Conservation (phyloP, 2,797 vertebrate genomes). For the Pseudomugil tenellus region DNA sequence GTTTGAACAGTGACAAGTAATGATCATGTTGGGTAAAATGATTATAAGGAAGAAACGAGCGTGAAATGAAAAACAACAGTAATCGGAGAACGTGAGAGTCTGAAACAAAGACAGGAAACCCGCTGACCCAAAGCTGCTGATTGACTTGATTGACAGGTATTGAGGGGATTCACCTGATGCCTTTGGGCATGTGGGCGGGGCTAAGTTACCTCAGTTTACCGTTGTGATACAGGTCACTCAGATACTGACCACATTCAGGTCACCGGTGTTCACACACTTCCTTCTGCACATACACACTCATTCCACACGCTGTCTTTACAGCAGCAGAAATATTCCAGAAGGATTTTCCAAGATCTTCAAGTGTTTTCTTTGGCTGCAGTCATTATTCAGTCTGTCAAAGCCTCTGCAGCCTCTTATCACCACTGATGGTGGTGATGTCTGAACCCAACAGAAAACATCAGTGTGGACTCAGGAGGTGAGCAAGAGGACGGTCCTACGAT, state of each 20-base stretch:
- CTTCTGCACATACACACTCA: too few species aligned
- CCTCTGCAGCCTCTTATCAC: too few species aligned
- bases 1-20: conserved; percentile 67
- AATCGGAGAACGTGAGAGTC: conserved; percentile 47
- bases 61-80: conserved; percentile 74
- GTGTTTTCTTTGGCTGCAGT: too few species aligned
- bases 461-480: too few species aligned
- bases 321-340: too few species aligned
- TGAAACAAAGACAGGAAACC: conserved; percentile 41
- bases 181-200: conserved; percentile 48
- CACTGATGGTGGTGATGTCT: too few species aligned
- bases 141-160: conserved; percentile 50
- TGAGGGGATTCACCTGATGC: conserved; percentile 62
- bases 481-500: too few species aligned
- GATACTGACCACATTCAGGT: conserved; percentile 63
- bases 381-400: too few species aligned
- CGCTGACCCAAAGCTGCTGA: conserved; percentile 48
- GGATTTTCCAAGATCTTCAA: too few species aligned
- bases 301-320: too few species aligned
- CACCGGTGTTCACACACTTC: conserved; percentile 3
- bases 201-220: conserved; percentile 54
- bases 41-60: conserved; percentile 64
- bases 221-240: conserved; percentile 35
- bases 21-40: conserved; percentile 68
- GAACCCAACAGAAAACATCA: too few species aligned